Base-by-base conservation (phyloP, 2,797 vertebrate species). In the Micromesistius poutassou region DNA sequence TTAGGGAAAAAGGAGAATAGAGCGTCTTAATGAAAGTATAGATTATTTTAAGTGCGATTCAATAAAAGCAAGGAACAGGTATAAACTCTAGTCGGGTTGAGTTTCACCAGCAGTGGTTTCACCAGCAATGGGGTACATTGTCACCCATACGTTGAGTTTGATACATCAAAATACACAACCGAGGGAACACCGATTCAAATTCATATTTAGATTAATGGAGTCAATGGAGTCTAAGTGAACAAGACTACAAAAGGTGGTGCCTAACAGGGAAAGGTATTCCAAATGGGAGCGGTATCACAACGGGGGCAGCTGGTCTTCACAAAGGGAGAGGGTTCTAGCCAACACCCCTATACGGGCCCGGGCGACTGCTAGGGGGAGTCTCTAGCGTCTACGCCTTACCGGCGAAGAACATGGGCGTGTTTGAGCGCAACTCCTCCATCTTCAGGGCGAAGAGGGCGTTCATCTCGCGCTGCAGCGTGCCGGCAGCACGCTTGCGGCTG, bases 381-480 rank as follows among this genome's bases (percentile, higher is more conserved):
- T 25, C 62, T 68, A 30, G 25, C 8, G 4, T 28, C 25, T 2
- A 28, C 78, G 85, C 90, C 97, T 99, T 98, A 99, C 98, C 98
- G 66, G 95, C 81, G 81, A 96, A 97, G 93, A 98, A 96, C 92
- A 98, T 93, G 87, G 97, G 96, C 84, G 97, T 96, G 90, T 96
- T 96, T 92, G 95, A 96, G 90, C 95, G 96, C 89, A 98, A 94
- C 93, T 98, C 97, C 87, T 99, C 96, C 96, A 99, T 93, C 93
- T 98, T 99, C 95, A 96, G 96, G 84, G 95, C 87, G 81, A 98
- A 98, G 89, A 99, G 94, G 87, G 96, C 95, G 4, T 97, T 98
- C 97, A 98, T 97, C 95, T 99, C 98, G 66, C 96, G 94, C 93
- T 98, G 97, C 74, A 98, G 94, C 77, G 97, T 97, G 87, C 97